These are phyloP conservation scores for Sarcophaga subvicina DNA, from an alignment of 2,888 invertebrate genomes.

Conservation along the genomic window DNA sequence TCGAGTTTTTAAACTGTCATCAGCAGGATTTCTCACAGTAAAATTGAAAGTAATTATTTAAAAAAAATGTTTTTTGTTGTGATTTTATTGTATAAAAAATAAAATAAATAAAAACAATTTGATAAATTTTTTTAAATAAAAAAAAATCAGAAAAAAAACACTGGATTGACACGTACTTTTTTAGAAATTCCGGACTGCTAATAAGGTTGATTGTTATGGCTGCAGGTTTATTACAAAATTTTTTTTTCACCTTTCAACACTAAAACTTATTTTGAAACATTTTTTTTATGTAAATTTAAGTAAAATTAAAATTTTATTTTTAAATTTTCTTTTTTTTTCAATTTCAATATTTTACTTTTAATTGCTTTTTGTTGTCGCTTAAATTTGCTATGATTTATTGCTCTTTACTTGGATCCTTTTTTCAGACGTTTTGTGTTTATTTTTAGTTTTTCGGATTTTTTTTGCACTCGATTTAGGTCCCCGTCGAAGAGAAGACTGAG, in stretches of 20 bases:
- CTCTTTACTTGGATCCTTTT: not conserved
- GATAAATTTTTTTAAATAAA: constrained; percentile 5
- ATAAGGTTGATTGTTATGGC: not conserved
- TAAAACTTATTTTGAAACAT: not conserved
- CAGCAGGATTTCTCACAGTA: constrained; percentile 1
- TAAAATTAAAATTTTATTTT: not conserved
- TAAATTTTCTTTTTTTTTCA: constrained; percentile 7
- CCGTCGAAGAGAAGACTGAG: constrained; percentile 65
- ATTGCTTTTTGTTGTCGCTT: not conserved
- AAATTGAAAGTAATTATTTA: not conserved
- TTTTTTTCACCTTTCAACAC: not conserved
- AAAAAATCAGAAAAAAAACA: too few relatives aligned
- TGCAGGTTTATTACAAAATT: not conserved
- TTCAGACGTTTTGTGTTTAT: not conserved
- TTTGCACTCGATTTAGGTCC: constrained; percentile 40
- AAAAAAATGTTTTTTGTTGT: not conserved
- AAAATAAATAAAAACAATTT: constrained; percentile 1
- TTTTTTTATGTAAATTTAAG: not conserved
- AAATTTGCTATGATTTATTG: not conserved
- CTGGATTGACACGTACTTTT: constrained; percentile 53
- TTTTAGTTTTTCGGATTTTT: not conserved
- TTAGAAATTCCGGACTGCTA: constrained; percentile 3
- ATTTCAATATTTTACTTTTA: not conserved
- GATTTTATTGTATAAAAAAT: too few relatives aligned
- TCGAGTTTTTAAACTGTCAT: constrained; percentile 2